phyloP scores from a whole-genome alignment of 2,888 invertebrate species.

The Nipponacmea schrenckii region DNA sequence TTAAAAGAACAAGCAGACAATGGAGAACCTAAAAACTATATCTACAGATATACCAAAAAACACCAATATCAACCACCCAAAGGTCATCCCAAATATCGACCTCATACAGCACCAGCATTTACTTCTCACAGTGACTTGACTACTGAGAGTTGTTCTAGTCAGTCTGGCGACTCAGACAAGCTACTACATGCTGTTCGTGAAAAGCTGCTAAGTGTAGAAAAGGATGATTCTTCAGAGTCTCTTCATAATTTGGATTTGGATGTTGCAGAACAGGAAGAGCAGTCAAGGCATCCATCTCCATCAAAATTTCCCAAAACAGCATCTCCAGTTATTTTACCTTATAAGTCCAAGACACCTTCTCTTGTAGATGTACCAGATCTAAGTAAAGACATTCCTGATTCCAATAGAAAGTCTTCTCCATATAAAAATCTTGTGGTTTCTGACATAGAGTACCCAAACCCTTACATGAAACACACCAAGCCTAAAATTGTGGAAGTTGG shows the following conservation, averaged over 20 bases:
- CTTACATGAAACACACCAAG: constrained; percentile 49
- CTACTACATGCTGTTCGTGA: background rate
- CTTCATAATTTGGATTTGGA: background rate
- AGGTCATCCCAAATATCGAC: constrained; percentile 25
- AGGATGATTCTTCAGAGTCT: background rate
- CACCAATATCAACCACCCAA: constrained; percentile 21
- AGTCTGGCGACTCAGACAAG: background rate
- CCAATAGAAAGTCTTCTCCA: constrained; percentile 2
- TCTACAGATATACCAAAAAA: constrained; percentile 39
- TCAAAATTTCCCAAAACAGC: background rate
- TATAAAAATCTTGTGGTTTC: background rate
- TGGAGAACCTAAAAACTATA: constrained; percentile 36
- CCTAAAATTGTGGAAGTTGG: constrained; percentile 48
- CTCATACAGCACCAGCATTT: constrained; percentile 44
- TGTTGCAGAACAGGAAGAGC: background rate
- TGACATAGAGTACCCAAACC: constrained; percentile 38
- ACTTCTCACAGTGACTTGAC: background rate
- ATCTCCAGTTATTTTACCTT: background rate
- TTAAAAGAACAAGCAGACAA: constrained; percentile 20
- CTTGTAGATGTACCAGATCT: constrained; percentile 12
- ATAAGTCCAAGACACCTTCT: background rate
- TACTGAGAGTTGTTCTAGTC: background rate
- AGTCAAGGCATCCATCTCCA: too few relatives aligned
- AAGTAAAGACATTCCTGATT: constrained; percentile 11
- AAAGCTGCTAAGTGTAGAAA: background rate